phyloP scores from a whole-genome alignment of 2,888 invertebrate species.

The Meghimatium bilineatum region DNA sequence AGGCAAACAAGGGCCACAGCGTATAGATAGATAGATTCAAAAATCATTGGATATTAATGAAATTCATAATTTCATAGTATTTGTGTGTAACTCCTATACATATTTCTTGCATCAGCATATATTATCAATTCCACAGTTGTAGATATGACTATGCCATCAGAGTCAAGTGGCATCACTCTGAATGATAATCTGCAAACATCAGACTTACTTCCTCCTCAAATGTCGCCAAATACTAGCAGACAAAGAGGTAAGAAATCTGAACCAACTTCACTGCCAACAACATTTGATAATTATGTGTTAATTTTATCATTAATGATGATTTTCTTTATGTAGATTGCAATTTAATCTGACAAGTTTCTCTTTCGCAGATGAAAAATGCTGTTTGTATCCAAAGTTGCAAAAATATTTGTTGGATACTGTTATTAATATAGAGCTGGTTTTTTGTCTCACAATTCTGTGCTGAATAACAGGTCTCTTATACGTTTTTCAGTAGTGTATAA shows the following conservation, averaged over 20 bases:
- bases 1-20: no score
- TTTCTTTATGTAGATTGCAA: not conserved
- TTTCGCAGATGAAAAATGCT: not conserved
- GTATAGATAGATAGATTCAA: no score
- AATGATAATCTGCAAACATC: constrained; percentile 51
- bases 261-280: constrained; percentile 57
- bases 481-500: no score
- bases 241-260: constrained; percentile 69
- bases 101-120: not conserved
- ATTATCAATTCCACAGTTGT: constrained; percentile 38
- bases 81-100: not conserved
- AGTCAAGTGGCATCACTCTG: constrained; percentile 55
- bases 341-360: not conserved
- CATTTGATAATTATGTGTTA: constrained; percentile 58
- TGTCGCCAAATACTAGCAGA: constrained; percentile 64
- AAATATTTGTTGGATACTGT: not conserved
- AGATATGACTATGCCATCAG: constrained; percentile 50
- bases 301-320: constrained; percentile 40
- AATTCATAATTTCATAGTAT: no score
- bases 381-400: not conserved
- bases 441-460: no score
- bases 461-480: no score
- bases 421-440: no score
- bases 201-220: constrained; percentile 52
- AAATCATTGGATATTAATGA: no score